phyloP scores from a whole-genome alignment of 2,113 vertebrate species.

The Catharus fuscescens region DNA sequence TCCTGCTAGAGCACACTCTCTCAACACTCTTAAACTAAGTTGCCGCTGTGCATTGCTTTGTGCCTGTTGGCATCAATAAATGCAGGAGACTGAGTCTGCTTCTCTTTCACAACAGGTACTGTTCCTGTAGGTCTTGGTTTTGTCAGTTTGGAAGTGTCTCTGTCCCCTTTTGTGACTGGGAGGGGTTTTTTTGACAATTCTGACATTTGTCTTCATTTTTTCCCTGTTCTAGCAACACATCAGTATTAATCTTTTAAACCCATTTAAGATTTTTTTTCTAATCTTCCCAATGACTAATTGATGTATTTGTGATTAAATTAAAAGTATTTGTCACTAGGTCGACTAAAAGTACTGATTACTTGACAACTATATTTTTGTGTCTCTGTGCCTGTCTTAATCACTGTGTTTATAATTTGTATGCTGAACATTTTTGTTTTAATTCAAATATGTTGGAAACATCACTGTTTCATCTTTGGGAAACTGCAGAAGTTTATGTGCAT shows the following conservation, averaged over 20 bases:
- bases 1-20: constrained; percentile 39
- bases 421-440: not conserved
- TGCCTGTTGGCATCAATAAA: constrained; percentile 58
- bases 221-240: not conserved
- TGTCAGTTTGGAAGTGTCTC: constrained; percentile 9
- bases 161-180: not conserved
- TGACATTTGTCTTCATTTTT: not conserved
- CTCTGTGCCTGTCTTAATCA: not conserved
- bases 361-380: not conserved
- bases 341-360: not conserved
- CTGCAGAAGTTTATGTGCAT: not conserved
- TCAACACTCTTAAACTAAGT: constrained; percentile 31
- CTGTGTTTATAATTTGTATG: not conserved
- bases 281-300: not conserved
- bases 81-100: constrained; percentile 49
- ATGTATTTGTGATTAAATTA: not conserved
- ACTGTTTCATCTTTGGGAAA: not conserved
- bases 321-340: not conserved
- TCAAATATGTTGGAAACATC: not conserved
- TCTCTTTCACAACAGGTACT: constrained; percentile 57
- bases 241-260: not conserved
- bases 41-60: constrained; percentile 36
- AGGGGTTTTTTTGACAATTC: not conserved
- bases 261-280: not conserved
- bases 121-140: constrained; percentile 33